These are phyloP conservation scores for Dioctria rufipes DNA, from an alignment of 2,888 invertebrate genomes.

Conservation along the genomic window DNA sequence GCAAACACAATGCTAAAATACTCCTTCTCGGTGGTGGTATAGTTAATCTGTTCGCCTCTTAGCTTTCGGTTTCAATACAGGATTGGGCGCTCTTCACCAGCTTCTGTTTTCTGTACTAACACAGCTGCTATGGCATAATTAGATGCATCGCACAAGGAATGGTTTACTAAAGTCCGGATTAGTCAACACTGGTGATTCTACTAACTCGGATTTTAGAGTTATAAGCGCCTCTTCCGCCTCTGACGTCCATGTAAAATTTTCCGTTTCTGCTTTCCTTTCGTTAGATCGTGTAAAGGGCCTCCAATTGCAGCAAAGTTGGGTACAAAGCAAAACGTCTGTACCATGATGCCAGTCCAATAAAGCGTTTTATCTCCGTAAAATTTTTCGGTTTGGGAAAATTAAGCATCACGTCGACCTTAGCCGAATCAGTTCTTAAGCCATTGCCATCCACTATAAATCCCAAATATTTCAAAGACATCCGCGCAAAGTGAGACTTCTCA, in stretches of 20 bases:
- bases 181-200: too few relatives aligned
- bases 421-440: not conserved
- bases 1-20: not conserved
- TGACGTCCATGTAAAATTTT: too few relatives aligned
- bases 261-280: too few relatives aligned
- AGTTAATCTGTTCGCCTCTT: not conserved
- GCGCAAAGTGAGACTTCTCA: not conserved
- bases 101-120: not conserved
- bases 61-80: not conserved
- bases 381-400: not conserved
- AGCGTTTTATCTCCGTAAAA: not conserved
- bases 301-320: too few relatives aligned
- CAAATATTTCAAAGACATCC: not conserved
- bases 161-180: too few relatives aligned
- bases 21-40: not conserved
- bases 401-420: constrained; percentile 10
- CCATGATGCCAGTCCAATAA: not conserved
- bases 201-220: too few relatives aligned
- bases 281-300: too few relatives aligned
- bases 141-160: not conserved
- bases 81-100: not conserved
- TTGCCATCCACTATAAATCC: not conserved
- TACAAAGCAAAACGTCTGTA: not conserved
- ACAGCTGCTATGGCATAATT: not conserved
- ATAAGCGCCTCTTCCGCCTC: too few relatives aligned